phyloP scores from a whole-genome alignment of 2,888 invertebrate species.

The Rhingia campestris region DNA sequence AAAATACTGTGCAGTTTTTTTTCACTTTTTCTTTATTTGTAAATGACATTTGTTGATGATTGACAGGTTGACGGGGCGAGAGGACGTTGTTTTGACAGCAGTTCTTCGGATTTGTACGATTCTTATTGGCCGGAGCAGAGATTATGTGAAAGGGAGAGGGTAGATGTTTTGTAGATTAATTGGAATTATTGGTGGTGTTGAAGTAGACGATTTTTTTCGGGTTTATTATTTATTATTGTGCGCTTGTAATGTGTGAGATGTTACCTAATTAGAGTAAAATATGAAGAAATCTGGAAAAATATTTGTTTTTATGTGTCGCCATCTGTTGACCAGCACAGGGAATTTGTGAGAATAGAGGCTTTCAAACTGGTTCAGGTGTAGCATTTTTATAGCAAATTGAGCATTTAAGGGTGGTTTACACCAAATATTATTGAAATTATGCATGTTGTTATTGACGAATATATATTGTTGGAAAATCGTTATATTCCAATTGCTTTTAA shows the following conservation, averaged over 20 bases:
- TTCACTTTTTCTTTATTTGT: constrained; percentile 31
- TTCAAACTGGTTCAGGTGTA: constrained; percentile 5
- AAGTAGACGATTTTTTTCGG: too few species aligned
- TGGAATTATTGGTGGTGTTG: not conserved
- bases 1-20: constrained; percentile 31
- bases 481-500: too few species aligned
- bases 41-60: constrained; percentile 31
- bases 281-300: not conserved
- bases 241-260: too few species aligned
- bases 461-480: too few species aligned
- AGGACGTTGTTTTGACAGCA: constrained; percentile 66
- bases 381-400: too few species aligned
- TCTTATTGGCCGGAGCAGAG: constrained; percentile 42
- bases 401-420: too few species aligned
- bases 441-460: too few species aligned
- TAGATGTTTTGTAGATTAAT: not conserved
- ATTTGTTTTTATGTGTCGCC: not conserved
- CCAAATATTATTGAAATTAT: too few species aligned
- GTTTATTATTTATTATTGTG: too few species aligned
- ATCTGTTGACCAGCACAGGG: constrained; percentile 1
- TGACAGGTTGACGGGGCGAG: not conserved
- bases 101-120: constrained; percentile 68
- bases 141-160: constrained; percentile 1
- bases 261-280: too few species aligned
- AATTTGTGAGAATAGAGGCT: not conserved